Conservation (phyloP, 2,797 vertebrate genomes). For the Sternarchorhynchus goeldii region DNA sequence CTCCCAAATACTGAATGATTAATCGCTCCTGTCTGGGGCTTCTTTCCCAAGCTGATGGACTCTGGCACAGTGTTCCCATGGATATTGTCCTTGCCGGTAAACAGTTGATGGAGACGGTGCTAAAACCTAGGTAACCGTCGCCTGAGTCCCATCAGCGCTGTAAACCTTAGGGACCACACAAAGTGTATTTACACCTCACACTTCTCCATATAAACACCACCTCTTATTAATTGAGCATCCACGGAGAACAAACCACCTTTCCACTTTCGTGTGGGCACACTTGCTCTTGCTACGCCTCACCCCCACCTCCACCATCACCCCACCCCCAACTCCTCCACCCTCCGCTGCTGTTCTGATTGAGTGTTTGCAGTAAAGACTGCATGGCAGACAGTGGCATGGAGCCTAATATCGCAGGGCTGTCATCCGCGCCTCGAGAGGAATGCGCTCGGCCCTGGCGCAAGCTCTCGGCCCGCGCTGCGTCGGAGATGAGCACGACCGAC, state of each 20-base stretch:
- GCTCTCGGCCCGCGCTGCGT: slow-evolving; percentile 50
- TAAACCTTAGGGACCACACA: slow-evolving; percentile 72
- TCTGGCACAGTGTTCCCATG: slow-evolving; percentile 54
- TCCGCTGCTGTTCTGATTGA: slow-evolving; percentile 66
- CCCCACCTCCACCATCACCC: not conserved
- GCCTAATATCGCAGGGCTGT: slow-evolving; percentile 78
- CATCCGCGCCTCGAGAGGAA: slow-evolving; percentile 75
- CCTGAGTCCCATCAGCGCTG: slow-evolving; percentile 39
- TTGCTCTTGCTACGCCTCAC: slow-evolving; percentile 21
- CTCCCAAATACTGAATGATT: slow-evolving; percentile 56
- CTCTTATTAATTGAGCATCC: slow-evolving; percentile 68
- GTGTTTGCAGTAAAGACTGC: slow-evolving; percentile 76
- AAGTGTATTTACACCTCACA: slow-evolving; percentile 75
- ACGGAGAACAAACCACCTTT: slow-evolving; percentile 53
- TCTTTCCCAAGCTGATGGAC: slow-evolving; percentile 40
- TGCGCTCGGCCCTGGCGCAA: slow-evolving; percentile 61
- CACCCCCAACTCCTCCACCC: not conserved
- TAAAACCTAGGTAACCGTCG: slow-evolving; percentile 45
- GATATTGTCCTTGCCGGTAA: slow-evolving; percentile 62
- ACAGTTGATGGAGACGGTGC: slow-evolving; percentile 55
- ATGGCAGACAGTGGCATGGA: slow-evolving; percentile 67
- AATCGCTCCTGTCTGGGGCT: slow-evolving; percentile 29
- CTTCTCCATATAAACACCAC: slow-evolving; percentile 68
- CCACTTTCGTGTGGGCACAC: slow-evolving; percentile 47
- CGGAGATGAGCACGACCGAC: slow-evolving; percentile 9